A percentile compares a stretch with the other conserved stretches of the same genome.
Conservation (phyloP, 2,113 vertebrate species). For the Okapia johnstoni region DNA sequence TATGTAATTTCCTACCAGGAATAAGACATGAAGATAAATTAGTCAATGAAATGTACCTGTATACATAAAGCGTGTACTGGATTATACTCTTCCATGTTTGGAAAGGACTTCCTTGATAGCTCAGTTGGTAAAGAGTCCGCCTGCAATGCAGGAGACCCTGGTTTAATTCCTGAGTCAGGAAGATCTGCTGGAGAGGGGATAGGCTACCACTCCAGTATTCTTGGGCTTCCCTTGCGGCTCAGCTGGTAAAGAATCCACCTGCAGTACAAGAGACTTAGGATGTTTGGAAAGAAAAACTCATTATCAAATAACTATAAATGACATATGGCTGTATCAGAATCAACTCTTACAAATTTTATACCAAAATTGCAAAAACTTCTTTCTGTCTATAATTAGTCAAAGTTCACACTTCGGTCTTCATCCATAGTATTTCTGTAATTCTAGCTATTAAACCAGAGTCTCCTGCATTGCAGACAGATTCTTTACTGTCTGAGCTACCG, state of each 20-base stretch:
- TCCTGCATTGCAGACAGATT: not conserved
- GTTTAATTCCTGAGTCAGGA: not conserved
- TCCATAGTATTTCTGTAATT: not conserved
- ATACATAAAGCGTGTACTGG: not conserved
- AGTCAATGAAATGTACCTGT: not conserved
- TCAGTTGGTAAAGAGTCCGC: not conserved
- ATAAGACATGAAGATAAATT: not conserved
- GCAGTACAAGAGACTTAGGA: fast-evolving
- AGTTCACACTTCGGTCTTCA: not conserved
- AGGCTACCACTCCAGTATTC: not conserved
- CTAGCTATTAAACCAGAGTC: not conserved
- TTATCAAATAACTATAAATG: not conserved
- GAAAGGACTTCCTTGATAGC: not conserved
- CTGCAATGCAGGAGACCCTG: not conserved
- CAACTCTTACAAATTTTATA: not conserved
- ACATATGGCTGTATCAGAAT: not conserved
- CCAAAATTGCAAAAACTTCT: not conserved
- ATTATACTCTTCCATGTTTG: not conserved
- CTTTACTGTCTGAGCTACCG: not conserved
- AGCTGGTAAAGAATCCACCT: not conserved
- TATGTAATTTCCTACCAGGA: not conserved
- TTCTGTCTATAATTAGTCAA: not conserved
- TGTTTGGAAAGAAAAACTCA: not conserved
- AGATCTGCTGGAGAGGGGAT: not conserved
- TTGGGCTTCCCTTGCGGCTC: not conserved